Evolutionary conservation across 2,888 invertebrate genomes (phyloP), one percentile per base, ranked within the genome.

Genomic region (Netelia virgata): DNA sequence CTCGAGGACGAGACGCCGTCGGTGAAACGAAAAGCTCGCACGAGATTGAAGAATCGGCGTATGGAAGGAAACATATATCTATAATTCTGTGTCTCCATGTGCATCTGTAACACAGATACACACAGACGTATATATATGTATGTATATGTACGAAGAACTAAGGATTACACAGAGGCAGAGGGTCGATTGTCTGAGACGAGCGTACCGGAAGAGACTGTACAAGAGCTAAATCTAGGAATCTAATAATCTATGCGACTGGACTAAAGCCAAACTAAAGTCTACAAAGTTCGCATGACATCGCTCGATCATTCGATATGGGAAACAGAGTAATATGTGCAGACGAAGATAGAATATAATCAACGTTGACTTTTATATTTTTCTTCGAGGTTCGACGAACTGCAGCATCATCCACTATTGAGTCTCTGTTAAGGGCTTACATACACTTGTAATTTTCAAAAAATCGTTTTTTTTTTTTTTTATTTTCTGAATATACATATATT

Each of bases 241-340:
- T 89, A 90, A 91, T 90, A 91, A 91, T 90, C 88, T 86, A 86
- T 87, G 88, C 88, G 88, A 84, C 88, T 91, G 91, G 91, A 90
- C 73, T 84, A 55, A 76, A 70, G 90, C 91, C 91, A 91, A 91
- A 75, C 82, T 82, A 88, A 90, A 91, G 91, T 90, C 90, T 90
- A 88, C 86, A 75, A 73, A 76, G 36, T 84, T 84, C 55, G 68
- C 64, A 69, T 43, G 66, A 76, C 66, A 76, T 36, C 69, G 63
- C 43, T 73, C 66, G 61, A 78, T 57, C 57, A 11, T 36, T 61
- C 68, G 57, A 76, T 69, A 80, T 63, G 73, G 64, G 63, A 68
- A 84, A 23, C 36, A n/a, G 2, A 63, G 55, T 14, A 28, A 47
- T 18, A 28, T 47, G 28, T 18, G 23, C 8, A 11, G 6, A 64